Conservation (phyloP, 2,797 vertebrate genomes). For the Sebastes umbrosus region DNA sequence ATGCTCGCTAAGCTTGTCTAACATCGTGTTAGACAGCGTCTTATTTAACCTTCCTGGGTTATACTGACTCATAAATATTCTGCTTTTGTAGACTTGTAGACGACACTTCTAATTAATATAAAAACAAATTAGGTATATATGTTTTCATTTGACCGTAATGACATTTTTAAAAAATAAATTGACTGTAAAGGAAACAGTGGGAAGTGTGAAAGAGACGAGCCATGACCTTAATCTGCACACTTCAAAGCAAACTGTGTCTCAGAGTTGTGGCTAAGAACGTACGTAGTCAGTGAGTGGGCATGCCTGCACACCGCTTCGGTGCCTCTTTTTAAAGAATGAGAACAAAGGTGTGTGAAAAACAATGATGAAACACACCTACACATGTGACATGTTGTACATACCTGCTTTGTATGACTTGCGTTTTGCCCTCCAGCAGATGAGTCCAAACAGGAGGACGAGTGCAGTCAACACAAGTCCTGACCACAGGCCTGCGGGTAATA, state of each 20-base stretch:
- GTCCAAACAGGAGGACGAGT: conserved; percentile 37
- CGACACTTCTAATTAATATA: not conserved
- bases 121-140: not conserved
- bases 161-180: not conserved
- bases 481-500: conserved; percentile 75
- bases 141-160: not conserved
- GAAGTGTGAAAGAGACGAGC: conserved; percentile 12
- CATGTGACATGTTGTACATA: conserved; percentile 16
- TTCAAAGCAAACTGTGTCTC: conserved; percentile 24
- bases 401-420: conserved; percentile 57
- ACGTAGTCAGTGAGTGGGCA: not conserved
- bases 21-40: not conserved
- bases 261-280: not conserved
- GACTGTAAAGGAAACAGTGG: conserved; percentile 47
- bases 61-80: not conserved
- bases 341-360: not conserved
- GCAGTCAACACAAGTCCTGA: conserved; percentile 67
- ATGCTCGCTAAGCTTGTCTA: not conserved
- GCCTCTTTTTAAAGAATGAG: not conserved
- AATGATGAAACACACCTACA: not conserved
- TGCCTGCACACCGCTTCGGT: not conserved
- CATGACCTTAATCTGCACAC: conserved; percentile 38
- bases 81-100: not conserved
- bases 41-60: not conserved
- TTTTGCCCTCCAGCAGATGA: conserved; percentile 62